phyloP scores from a whole-genome alignment of 2,888 invertebrate genomes.

The Drosophila phalerata region DNA sequence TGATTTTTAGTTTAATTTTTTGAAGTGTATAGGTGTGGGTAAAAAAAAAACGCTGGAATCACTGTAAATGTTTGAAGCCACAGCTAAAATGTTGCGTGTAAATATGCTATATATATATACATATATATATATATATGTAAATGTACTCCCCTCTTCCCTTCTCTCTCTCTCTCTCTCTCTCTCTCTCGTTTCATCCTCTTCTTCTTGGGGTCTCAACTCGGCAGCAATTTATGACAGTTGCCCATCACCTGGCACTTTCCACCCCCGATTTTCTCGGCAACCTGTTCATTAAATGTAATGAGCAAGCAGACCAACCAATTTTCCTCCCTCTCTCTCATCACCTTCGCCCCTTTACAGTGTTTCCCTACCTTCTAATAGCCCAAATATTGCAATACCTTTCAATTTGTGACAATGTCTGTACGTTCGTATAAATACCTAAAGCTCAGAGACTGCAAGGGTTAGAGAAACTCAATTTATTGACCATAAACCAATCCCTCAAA shows the following conservation, averaged over 20 bases:
- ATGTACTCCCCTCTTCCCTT: constrained; percentile 48
- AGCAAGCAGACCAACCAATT: constrained; percentile 57
- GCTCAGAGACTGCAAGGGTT: no score
- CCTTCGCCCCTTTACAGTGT: neutral
- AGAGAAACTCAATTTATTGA: no score
- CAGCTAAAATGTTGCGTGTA: constrained; percentile 79
- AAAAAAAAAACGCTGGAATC: constrained; percentile 47
- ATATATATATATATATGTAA: constrained; percentile 56
- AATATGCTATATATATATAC: constrained; percentile 72
- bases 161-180: no score
- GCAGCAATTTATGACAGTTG: constrained; percentile 74
- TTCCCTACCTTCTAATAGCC: neutral
- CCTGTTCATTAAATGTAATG: constrained; percentile 77
- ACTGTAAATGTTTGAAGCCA: constrained; percentile 79
- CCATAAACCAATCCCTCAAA: no score
- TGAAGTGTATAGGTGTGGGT: neutral
- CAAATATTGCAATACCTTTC: neutral
- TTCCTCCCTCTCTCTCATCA: neutral
- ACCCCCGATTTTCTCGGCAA: constrained; percentile 30
- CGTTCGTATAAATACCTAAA: no score
- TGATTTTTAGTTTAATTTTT: neutral
- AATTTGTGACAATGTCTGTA: neutral
- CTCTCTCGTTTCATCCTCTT: neutral
- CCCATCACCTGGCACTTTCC: constrained; percentile 58
- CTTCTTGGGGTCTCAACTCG: constrained; percentile 3